Base-by-base conservation (phyloP, 2,797 vertebrate species). In the Salmo trutta region DNA sequence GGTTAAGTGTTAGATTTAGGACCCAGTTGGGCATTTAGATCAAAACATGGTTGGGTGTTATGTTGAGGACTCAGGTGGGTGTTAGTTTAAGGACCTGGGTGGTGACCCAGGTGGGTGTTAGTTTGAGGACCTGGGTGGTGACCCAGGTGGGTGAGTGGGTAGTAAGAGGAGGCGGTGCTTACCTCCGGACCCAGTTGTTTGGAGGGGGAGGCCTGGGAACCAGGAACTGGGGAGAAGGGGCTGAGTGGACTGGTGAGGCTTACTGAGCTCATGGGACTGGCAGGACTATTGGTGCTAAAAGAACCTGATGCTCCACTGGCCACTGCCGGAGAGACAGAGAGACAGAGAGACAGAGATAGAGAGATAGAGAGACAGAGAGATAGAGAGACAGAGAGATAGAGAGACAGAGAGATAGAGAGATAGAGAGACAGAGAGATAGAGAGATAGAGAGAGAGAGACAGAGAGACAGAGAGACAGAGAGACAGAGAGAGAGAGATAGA, bases 241-340 rank as follows among this genome's bases (percentile, higher is more conserved):
- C 96, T 98, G 90, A 99, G 93, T 15, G 97, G 98, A 80, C 97
- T 98, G 88, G 96, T 97, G 91, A 98, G 93, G 93, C 97, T 98
- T 93, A 97, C 88, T 0, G 98, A 98, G 92, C 97, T 99, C 90
- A 98, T 90, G 19, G 97, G 98, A 90, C 97, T 99, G 88, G 97
- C 97, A 0, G 98, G 97, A 93, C 97, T 99, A 93, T 96, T 99
- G 91, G 97, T 98, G 91, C 95, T 96, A 93, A 95, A 98, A 0
- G 97, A 97, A 53, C 96, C 94, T 0, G 95, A 95, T 59, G 96
- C 91, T 68, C 96, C 95, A 1, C 94, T 92, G 82, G 92, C 90
- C 90, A 94, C 96, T 98, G 91, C 2, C 73, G 54, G 1, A 73
- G 73, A 21, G 27, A 56, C 41, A 74, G 64, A 65, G 8, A 54